Evolutionary conservation across 2,888 invertebrate species (phyloP), one percentile per base, ranked within the genome.

Genomic region (Cosmorhoe ocellata): DNA sequence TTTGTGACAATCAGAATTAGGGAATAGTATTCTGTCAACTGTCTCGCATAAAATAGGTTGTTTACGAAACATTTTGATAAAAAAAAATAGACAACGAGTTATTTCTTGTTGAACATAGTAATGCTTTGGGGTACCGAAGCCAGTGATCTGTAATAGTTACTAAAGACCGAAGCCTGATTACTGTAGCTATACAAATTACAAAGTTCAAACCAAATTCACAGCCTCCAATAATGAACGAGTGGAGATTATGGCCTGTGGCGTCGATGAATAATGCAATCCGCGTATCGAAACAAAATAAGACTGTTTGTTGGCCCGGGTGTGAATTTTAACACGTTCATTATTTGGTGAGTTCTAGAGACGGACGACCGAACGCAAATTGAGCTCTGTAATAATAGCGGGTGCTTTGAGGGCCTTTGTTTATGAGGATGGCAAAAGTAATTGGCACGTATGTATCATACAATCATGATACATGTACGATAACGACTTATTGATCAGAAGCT

Each of bases 191-290:
- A 18, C 18, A 24, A 3, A 7, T 24, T 24, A 24, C 24, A 24
- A 5, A 24, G 24, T 7, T 24, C 7, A 24, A 24, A 24, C 24
- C 5, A 24, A 3, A 18, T 24, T 7, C 1, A 7, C 7, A 24
- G 6, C 3, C 5, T 6, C 24, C 3, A 24, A 24, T 24, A 12
- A 14, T 10, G 10, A 32, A 36, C 26, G 11, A 9, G 5, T 13
- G 7, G 9, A 4, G 2, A 12, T 13, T 18, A 7, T 36, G 3
- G 10, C 2, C 12, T 34, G 11, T 11, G 27, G 32, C 31, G n/a
- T 28, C 30, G 8, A 45, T 45, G 44, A 55, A 55, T 51, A 48
- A 48, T 51, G 22, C 36, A 44, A 13, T 12, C 7, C 39, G 11
- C 27, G 42, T 22, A 14, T 47, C n/a, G 32, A 26, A 43, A 12